A percentile compares a stretch with the other conserved stretches of the same genome.
phyloP scores from a whole-genome alignment of 64 coral and sea anemone species.

The Montipora efflorescens region DNA sequence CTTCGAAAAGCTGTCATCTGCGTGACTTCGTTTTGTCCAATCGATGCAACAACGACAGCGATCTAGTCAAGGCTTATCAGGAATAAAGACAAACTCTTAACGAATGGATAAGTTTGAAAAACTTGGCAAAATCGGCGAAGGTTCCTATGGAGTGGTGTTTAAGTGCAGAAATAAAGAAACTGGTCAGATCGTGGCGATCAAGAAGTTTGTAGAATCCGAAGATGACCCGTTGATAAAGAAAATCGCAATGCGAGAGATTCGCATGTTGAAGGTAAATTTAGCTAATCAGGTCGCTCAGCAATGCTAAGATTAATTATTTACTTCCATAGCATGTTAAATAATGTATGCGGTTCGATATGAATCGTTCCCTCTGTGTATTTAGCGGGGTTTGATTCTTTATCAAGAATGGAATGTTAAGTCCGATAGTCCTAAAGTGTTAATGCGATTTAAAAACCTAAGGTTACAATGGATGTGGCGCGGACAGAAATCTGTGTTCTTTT shows the following conservation, averaged over 20 bases:
- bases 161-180: slow-evolving; percentile 96
- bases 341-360: not conserved
- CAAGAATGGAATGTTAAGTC: not conserved
- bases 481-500: no score
- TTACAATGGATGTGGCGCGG: no score
- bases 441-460: no score
- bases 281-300: not conserved
- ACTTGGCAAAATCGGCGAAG: slow-evolving; percentile 96
- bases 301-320: not conserved
- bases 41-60: not conserved
- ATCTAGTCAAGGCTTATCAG: not conserved
- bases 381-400: not conserved
- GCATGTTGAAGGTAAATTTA: slow-evolving; percentile 89
- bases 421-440: no score
- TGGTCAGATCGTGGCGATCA: slow-evolving; percentile 98
- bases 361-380: not conserved
- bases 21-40: not conserved
- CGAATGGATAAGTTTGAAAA: slow-evolving; percentile 98
- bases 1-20: not conserved
- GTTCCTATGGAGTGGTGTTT: slow-evolving; percentile 98
- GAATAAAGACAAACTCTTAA: not conserved
- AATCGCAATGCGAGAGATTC: slow-evolving; percentile 94
- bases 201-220: slow-evolving; percentile 98
- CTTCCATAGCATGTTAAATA: not conserved
- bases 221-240: slow-evolving; percentile 96